Evolutionary conservation across 1,140 invertebrate genomes (phyloP).

Genomic region (Antheraea mylitta): DNA sequence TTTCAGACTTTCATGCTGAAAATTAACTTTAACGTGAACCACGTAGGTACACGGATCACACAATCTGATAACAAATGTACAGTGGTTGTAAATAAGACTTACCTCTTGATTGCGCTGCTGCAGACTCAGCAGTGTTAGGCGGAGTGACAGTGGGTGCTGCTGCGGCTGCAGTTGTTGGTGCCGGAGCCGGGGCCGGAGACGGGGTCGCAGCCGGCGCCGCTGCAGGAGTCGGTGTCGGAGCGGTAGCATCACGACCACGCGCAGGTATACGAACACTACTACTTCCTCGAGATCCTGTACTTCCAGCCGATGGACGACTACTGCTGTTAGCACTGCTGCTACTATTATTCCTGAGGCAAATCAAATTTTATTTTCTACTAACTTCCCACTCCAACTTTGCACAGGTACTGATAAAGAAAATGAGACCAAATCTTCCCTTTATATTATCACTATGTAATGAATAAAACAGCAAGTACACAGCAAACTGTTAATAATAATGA

Average conservation of each 20-base stretch:
- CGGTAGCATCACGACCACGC: slow-evolving; percentile 48
- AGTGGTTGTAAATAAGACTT: too few species aligned
- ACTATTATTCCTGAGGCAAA: slow-evolving; percentile 37
- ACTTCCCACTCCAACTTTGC: too few species aligned
- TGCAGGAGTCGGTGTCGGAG: slow-evolving; percentile 46
- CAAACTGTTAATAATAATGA: too few species aligned
- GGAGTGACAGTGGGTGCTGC: slow-evolving; percentile 53
- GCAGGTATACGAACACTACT: slow-evolving; percentile 19
- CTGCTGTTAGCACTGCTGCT: slow-evolving; percentile 40
- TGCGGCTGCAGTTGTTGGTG: slow-evolving; percentile 60
- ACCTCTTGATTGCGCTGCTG: slow-evolving; percentile 31
- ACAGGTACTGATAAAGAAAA: too few species aligned
- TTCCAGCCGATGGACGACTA: slow-evolving; percentile 66
- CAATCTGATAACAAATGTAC: too few species aligned
- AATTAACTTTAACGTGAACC: too few species aligned
- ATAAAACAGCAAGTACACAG: too few species aligned
- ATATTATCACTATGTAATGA: too few species aligned
- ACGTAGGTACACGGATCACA: too few species aligned
- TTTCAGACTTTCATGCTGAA: too few species aligned
- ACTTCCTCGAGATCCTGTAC: slow-evolving; percentile 53
- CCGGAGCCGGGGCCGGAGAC: slow-evolving; percentile 62
- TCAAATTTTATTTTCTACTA: neutral
- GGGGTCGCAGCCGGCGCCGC: slow-evolving; percentile 41
- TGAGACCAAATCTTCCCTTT: too few species aligned
- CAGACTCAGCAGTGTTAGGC: slow-evolving; percentile 56